Percentiles rank a stretch among this genome's conserved stretches.
Evolutionary conservation across 2,888 invertebrate genomes (phyloP).

Genomic region (Andrena dorsata): DNA sequence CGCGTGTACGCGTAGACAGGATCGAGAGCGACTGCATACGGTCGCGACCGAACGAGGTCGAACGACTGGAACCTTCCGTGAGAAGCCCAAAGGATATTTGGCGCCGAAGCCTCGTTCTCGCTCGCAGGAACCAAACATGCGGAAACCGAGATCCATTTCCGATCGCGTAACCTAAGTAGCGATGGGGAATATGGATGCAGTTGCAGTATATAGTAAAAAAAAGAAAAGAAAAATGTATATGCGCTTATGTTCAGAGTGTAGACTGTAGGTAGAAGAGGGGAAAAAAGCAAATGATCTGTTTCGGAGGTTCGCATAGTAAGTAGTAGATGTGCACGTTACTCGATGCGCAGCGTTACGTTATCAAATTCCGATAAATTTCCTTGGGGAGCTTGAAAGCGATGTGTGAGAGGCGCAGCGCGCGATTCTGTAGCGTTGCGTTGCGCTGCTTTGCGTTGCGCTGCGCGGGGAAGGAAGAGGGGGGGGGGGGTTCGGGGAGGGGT

Average conservation of each 20-base stretch:
- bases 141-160: background rate
- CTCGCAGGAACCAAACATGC: background rate
- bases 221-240: background rate
- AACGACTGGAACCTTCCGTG: slow-evolving; percentile 72
- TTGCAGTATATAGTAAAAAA: no score
- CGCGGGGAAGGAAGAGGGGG: background rate
- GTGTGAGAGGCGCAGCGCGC: background rate
- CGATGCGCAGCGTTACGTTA: slow-evolving; percentile 10
- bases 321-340: background rate
- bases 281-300: background rate
- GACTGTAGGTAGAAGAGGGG: background rate
- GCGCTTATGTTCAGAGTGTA: no score
- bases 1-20: slow-evolving; percentile 25
- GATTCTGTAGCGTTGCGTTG: background rate
- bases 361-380: slow-evolving; percentile 43
- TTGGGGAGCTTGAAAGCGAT: slow-evolving; percentile 28
- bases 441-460: background rate
- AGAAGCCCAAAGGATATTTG: slow-evolving; percentile 37
- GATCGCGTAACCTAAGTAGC: no score
- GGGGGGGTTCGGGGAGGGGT: no score
- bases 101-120: slow-evolving; percentile 2
- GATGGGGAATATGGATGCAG: no score
- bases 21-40: slow-evolving; percentile 54
- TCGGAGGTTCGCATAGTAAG: background rate
- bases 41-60: slow-evolving; percentile 68